These are phyloP conservation scores for Cassiopea xamachana DNA, from an alignment of 30 jellyfish, hydroid and myxozoan genomes.

Conservation along the genomic window DNA sequence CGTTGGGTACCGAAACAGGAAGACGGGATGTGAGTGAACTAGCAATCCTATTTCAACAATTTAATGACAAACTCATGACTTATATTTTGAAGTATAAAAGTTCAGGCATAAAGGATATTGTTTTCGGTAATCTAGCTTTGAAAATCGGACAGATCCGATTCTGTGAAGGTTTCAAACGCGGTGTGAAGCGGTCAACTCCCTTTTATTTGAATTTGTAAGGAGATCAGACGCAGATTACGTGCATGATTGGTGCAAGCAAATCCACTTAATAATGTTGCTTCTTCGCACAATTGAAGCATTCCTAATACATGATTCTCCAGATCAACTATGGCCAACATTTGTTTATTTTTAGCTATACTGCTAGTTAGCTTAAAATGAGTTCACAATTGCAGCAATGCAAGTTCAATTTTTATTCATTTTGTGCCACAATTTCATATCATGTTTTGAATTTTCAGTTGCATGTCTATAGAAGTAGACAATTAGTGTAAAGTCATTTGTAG, in stretches of 20 bases:
- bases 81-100: not conserved
- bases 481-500: too few species aligned
- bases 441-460: too few species aligned
- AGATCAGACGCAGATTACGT: slow-evolving; percentile 45
- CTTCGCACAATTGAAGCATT: not conserved
- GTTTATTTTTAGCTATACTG: not conserved
- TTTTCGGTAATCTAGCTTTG: slow-evolving; percentile 7
- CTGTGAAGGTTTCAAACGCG: slow-evolving; percentile 19
- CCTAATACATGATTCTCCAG: not conserved
- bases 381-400: too few species aligned
- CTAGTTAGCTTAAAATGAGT: too few species aligned
- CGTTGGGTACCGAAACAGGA: slow-evolving; percentile 11
- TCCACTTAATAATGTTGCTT: not conserved
- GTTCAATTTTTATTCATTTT: too few species aligned
- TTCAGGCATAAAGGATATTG: not conserved
- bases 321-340: not conserved
- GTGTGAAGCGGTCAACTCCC: slow-evolving; percentile 21
- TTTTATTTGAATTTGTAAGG: not conserved
- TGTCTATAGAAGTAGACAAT: too few species aligned
- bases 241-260: not conserved
- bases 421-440: too few species aligned
- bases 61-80: not conserved
- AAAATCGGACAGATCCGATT: slow-evolving; percentile 4
- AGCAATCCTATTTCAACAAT: not conserved
- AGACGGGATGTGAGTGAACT: slow-evolving; percentile 14